These are phyloP conservation scores for Monopis laevigella DNA, from an alignment of 2,888 invertebrate species.

Conservation along the genomic window DNA sequence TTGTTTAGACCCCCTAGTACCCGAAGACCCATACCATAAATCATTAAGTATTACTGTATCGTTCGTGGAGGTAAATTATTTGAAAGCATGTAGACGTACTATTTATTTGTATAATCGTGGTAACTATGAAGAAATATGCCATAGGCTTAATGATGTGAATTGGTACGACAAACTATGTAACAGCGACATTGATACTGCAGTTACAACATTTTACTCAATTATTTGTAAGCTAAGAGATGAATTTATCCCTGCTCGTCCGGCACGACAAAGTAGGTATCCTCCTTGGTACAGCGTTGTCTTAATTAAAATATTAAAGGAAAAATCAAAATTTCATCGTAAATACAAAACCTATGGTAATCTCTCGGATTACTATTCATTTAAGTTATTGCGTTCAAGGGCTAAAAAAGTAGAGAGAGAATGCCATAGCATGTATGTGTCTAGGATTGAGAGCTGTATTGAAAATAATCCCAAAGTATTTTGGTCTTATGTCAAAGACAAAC, in stretches of 20 bases:
- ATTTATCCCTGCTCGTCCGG: neutral
- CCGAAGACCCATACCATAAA: neutral
- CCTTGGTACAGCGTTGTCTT: neutral
- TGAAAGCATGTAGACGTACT: neutral
- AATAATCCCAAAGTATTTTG: conserved; percentile 1
- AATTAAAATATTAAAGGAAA: neutral
- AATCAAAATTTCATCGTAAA: neutral
- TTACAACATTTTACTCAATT: neutral
- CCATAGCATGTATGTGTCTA: neutral
- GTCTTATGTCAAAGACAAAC: neutral
- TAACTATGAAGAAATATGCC: neutral
- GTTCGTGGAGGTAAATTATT: neutral
- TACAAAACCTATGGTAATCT: conserved; percentile 2
- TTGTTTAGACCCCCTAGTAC: neutral
- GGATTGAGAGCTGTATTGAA: neutral
- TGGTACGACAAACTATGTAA: neutral
- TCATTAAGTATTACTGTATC: neutral
- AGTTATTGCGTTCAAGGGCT: neutral
- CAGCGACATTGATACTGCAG: neutral
- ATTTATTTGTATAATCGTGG: neutral
- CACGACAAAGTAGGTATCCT: neutral
- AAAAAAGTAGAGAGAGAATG: neutral
- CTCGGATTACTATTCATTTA: neutral
- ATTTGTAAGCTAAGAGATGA: neutral
- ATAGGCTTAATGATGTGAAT: neutral